Evolutionary conservation across 2,113 vertebrate species (phyloP).

Genomic region (Pluvianellus socialis): DNA sequence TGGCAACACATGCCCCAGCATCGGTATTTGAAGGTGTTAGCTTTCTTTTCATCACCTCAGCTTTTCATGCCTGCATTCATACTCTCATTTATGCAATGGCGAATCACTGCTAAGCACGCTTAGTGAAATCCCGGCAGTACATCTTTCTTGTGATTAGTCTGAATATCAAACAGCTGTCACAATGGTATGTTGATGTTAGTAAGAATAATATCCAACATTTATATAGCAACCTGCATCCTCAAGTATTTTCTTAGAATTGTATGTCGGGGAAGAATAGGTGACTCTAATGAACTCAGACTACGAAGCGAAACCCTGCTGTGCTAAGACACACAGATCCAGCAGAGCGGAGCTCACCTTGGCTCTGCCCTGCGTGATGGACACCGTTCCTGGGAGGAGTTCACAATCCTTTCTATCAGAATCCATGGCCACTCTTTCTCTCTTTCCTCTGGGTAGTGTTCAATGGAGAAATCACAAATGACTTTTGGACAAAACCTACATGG

Average conservation of each 20-base stretch:
- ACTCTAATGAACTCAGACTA: background rate
- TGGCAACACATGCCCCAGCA: background rate
- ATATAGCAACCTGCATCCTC: background rate
- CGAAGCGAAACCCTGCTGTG: background rate
- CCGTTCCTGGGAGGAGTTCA: background rate
- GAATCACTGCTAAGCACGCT: background rate
- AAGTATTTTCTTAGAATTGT: background rate
- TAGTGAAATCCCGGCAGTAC: background rate
- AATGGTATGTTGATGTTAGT: background rate
- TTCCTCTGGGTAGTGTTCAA: background rate
- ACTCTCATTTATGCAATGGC: background rate
- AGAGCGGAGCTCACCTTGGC: background rate
- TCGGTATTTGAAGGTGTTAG: conserved; percentile 15
- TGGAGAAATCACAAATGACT: background rate
- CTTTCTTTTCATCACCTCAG: conserved; percentile 26
- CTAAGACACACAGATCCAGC: background rate
- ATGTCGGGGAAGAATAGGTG: background rate
- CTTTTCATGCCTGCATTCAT: background rate
- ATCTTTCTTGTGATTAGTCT: conserved; percentile 16
- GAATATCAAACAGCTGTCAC: conserved; percentile 2
- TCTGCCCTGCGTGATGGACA: background rate
- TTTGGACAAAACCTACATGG: background rate
- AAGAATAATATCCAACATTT: conserved; percentile 9
- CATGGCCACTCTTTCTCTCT: background rate
- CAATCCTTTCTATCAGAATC: background rate